Evolutionary conservation across 1,140 invertebrate genomes (phyloP), one percentile per base, ranked within the genome.

Genomic region (Cydia splendana): DNA sequence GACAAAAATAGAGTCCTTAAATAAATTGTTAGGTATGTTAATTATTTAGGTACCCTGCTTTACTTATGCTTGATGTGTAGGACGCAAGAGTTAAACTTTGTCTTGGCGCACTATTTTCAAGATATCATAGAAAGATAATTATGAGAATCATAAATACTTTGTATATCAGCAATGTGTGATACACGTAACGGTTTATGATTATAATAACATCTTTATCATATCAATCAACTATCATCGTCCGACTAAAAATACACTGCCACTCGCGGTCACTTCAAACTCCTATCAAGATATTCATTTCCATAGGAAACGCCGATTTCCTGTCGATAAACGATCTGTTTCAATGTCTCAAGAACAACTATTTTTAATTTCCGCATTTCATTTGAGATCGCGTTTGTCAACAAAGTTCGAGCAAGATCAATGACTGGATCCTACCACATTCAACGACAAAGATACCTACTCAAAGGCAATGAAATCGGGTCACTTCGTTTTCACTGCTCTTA

Each of bases 361-460:
- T 71, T 38, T 71, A 38, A 71, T 71, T 42, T 71, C 67, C 34
- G 67, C 34, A 71, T 71, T 42, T 15, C 30, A 10, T 10, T 24
- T 67, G 12, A 10, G 67, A 9, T 4, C 67, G 15, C 30, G 34
- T 42, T 71, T 62, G 57, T 62, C 15, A 71, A 7, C 30, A 42
- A 71, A 18, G 9, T 71, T 20, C 4, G 12, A 13, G 0, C 65
- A n/a, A 34, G 18, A 71, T 71, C 34, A 38, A 65, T 65, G 20
- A 28, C 9, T 62, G 45, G 4, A 48, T 48, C 45, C 4, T 48
- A 48, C 45, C 45, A 12, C 4, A 48, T 48, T 15, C 2, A 13
- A 48, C n/a, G 10, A 57, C 15, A 57, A 18, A 57, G 2, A 18
- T 57, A 53, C 34, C 34, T 34, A 34, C 48, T 15, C 48, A 51